Percentiles rank a stretch among this genome's conserved stretches.
phyloP scores from a whole-genome alignment of 2,113 vertebrate genomes.

The Corythoichthys intestinalis region DNA sequence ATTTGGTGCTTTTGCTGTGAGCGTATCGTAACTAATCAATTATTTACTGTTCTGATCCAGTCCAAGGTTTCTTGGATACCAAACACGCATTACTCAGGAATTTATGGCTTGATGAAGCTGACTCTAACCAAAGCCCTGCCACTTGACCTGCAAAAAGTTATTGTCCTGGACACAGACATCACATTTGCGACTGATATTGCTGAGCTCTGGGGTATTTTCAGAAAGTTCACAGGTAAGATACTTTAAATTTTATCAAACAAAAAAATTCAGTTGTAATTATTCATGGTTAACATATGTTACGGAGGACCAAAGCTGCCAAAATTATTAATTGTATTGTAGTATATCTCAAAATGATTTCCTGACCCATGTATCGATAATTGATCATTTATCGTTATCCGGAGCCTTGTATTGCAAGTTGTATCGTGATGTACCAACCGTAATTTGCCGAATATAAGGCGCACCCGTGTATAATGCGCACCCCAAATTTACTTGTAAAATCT shows the following conservation, averaged over 20 bases:
- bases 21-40: neutral
- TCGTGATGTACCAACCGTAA: no score
- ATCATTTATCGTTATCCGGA: no score
- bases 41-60: constrained; percentile 58
- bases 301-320: neutral
- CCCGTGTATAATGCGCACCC: no score
- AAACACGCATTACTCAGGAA: constrained; percentile 96
- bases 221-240: constrained; percentile 84
- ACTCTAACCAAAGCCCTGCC: constrained; percentile 86
- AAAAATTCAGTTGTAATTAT: neutral
- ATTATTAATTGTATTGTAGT: no score
- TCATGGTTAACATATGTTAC: no score
- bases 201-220: constrained; percentile 93
- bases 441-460: no score
- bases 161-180: constrained; percentile 95
- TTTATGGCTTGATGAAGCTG: constrained; percentile 96
- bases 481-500: no score
- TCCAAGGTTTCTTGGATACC: constrained; percentile 93
- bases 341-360: no score
- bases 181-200: constrained; percentile 95
- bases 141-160: constrained; percentile 84
- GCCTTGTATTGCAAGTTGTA: no score
- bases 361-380: no score
- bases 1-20: neutral
- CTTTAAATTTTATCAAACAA: neutral